A percentile compares a stretch with the other conserved stretches of the same genome.
These are phyloP conservation scores for Cercopithecus petaurista DNA, from an alignment of 2,797 vertebrate genomes.

Conservation along the genomic window DNA sequence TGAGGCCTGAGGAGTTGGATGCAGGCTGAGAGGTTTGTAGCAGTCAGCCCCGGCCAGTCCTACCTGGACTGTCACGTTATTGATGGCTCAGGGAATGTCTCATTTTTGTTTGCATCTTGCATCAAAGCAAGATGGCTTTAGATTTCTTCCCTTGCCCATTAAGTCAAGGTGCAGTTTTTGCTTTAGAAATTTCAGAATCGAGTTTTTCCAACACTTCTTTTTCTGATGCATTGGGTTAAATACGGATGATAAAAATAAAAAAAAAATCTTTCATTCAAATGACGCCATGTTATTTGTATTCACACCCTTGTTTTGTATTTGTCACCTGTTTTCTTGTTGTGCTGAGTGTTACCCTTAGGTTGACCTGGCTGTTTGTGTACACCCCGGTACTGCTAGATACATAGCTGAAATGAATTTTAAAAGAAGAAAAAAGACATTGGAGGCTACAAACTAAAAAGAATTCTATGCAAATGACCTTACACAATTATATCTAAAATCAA, in stretches of 20 bases:
- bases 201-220: background rate
- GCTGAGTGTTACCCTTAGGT: conserved; percentile 58
- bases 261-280: conserved; percentile 26
- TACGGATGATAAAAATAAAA: background rate
- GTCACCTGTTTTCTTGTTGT: conserved; percentile 41
- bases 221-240: background rate
- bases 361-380: conserved; percentile 56
- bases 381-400: conserved; percentile 36
- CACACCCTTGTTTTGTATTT: conserved; percentile 71
- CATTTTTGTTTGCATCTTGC: background rate
- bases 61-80: background rate
- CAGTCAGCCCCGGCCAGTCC: background rate
- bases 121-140: background rate
- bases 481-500: conserved; percentile 69
- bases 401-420: conserved; percentile 33
- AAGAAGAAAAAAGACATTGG: conserved; percentile 31
- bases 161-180: background rate
- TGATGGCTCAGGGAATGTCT: background rate
- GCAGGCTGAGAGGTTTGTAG: background rate
- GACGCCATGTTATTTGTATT: conserved; percentile 59
- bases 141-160: background rate
- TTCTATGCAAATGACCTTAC: background rate
- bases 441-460: background rate
- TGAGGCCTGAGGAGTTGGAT: background rate
- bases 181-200: background rate